A percentile compares a stretch with the other conserved stretches of the same genome.
Evolutionary conservation across 2,888 invertebrate genomes (phyloP).

Genomic region (Glaucopsyche alexis): DNA sequence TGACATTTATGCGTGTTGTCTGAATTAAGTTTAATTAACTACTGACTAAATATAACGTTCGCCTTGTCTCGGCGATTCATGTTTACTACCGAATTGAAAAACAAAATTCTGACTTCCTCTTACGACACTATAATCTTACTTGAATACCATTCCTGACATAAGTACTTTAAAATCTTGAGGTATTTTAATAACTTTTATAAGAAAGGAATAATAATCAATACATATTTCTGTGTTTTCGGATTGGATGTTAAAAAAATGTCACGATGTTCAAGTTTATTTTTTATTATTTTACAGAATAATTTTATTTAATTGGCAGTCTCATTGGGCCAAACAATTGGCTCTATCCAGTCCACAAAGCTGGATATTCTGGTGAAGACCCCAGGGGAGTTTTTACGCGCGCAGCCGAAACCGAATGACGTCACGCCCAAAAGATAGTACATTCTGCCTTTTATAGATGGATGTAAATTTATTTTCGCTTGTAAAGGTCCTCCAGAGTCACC

Average conservation of each 20-base stretch:
- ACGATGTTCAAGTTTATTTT: neutral
- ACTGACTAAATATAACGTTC: neutral
- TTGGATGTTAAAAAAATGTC: neutral
- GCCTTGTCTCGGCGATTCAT: too few species aligned
- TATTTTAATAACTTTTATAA: too few species aligned
- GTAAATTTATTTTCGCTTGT: slow-evolving; percentile 39
- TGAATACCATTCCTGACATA: too few species aligned
- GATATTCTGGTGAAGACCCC: slow-evolving; percentile 46
- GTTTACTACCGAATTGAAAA: too few species aligned
- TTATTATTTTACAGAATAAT: neutral
- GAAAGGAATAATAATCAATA: too few species aligned
- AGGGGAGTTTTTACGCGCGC: slow-evolving; percentile 42
- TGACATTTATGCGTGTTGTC: neutral
- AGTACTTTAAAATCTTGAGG: too few species aligned
- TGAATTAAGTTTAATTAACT: neutral
- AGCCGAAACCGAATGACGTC: slow-evolving; percentile 41
- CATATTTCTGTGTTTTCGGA: too few species aligned
- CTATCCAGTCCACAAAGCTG: slow-evolving; percentile 45
- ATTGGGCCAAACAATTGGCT: slow-evolving; percentile 41
- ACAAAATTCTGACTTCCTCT: too few species aligned
- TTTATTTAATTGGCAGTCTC: neutral
- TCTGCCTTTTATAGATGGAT: slow-evolving; percentile 34
- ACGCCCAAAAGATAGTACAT: slow-evolving; percentile 44
- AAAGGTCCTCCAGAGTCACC: slow-evolving; percentile 50
- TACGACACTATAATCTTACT: too few species aligned